Base-by-base conservation (phyloP, 2,888 invertebrate species). In the Philaethria dido region DNA sequence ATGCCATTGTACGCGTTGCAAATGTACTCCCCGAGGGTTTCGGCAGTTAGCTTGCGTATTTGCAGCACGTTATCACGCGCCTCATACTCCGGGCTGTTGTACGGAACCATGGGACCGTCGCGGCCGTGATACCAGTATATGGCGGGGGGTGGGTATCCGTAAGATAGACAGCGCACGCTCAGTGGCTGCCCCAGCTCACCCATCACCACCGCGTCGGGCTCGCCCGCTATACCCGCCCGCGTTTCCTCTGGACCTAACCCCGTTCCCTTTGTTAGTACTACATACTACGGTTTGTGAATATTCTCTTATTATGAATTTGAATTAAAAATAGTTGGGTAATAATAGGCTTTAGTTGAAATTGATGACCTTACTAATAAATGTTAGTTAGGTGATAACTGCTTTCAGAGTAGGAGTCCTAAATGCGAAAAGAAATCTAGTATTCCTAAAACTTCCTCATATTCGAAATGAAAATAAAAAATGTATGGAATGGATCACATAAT, bases 1-100 rank as follows among this genome's bases (percentile, higher is more conserved):
- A 94, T 82, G 2, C 97, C 97, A 81, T 98, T 98, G 86, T 96
- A 98, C 4, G 97, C 98, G 79, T 97, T 96, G 81, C 99, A 99
- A 6, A 96, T 96, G 88, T 99, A 99, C 60, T 95, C 94, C 4
- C 98, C 98, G 62, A 97, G 93, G 77, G 96, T 96, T 6, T 94
- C 94, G 20, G 95, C 78, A 42, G 94, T 93, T 14, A 98, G 95
- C 0, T 94, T 90, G 62, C 95, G 93, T 78, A 99, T 96, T 69
- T 95, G 93, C 54, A 99, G 92, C 1, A 96, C 95, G 84, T 95
- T 95, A 77, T 96, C 97, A 69, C 95, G 93, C 71, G 96, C 95
- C 81, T 97, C 96, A 82, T 95, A 96, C 62, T 94, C 88, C 16
- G 93, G 89, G 70, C 95, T 95, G 74, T 94, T 93, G 74, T 95